phyloP scores from a whole-genome alignment of 2,888 invertebrate genomes.

The Philopedon plagiatum region DNA sequence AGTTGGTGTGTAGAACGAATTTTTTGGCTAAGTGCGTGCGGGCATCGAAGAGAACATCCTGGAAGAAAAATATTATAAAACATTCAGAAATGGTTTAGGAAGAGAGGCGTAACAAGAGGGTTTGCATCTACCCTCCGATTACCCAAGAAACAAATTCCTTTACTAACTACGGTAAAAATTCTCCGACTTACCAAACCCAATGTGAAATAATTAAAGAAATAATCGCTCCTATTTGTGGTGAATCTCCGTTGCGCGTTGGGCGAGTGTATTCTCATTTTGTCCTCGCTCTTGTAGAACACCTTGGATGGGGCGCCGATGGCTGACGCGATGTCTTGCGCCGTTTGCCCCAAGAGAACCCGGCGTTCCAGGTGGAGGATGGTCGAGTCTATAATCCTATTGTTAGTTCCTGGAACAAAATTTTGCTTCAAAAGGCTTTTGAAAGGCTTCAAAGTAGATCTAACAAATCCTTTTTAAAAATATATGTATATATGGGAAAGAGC shows the following conservation, averaged over 20 bases:
- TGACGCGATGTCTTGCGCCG: conserved; percentile 89
- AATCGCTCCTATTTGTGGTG: conserved; percentile 89
- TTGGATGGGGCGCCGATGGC: conserved; percentile 92
- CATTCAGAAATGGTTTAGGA: no score
- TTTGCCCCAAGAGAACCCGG: conserved; percentile 87
- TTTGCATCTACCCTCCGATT: no score
- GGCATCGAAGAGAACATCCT: conserved; percentile 98
- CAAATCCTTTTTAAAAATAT: no score
- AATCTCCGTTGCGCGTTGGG: conserved; percentile 86
- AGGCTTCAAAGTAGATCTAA: no score
- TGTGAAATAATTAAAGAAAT: conserved; percentile 99
- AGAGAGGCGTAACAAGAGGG: no score
- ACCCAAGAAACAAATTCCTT: no score
- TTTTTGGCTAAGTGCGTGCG: conserved; percentile 95
- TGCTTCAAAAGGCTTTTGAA: no score
- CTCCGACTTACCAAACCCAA: conserved; percentile 85
- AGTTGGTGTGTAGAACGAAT: conserved; percentile 96
- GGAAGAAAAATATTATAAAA: conserved; percentile 56
- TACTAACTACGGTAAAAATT: neutral
- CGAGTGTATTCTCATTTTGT: conserved; percentile 98
- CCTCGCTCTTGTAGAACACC: conserved; percentile 97
- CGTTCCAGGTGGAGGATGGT: conserved; percentile 75
- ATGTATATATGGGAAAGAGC: no score
- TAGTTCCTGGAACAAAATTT: conserved; percentile 67
- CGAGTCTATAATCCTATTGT: conserved; percentile 76